Evolutionary conservation across 2,797 vertebrate species (phyloP).

Genomic region (Crenichthys baileyi): DNA sequence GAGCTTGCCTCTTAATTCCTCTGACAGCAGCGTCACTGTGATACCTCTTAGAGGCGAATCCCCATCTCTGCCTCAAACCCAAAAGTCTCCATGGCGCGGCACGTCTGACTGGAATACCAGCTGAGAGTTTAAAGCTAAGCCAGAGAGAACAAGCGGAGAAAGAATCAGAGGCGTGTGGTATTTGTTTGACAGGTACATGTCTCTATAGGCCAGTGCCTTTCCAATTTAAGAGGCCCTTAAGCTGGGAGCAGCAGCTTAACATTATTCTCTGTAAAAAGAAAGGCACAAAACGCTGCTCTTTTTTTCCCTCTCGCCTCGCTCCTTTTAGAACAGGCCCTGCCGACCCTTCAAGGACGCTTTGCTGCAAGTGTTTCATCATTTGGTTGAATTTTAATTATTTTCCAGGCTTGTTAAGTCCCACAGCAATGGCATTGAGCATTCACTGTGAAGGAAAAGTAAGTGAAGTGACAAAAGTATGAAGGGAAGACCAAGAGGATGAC

Average conservation of each 20-base stretch:
- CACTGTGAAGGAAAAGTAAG: conserved; percentile 59
- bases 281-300: conserved; percentile 30
- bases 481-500: conserved; percentile 48
- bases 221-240: conserved; percentile 77
- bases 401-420: conserved; percentile 66
- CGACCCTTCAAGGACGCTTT: conserved; percentile 76
- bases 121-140: conserved; percentile 59
- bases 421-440: conserved; percentile 34
- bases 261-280: conserved; percentile 67
- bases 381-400: conserved; percentile 78
- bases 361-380: conserved; percentile 80
- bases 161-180: conserved; percentile 68
- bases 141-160: conserved; percentile 37
- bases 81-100: conserved; percentile 47
- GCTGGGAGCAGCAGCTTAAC: conserved; percentile 71
- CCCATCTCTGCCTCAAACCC: conserved; percentile 58
- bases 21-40: conserved; percentile 54
- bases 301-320: conserved; percentile 24
- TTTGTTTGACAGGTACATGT: conserved; percentile 80
- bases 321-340: conserved; percentile 53
- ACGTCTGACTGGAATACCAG: conserved; percentile 55
- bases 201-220: conserved; percentile 76
- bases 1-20: conserved; percentile 65
- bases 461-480: conserved; percentile 62
- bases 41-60: conserved; percentile 60